Evolutionary conservation across 2,888 invertebrate species (phyloP), one percentile per base, ranked within the genome.

Genomic region (Sinohyriopsis cumingii): DNA sequence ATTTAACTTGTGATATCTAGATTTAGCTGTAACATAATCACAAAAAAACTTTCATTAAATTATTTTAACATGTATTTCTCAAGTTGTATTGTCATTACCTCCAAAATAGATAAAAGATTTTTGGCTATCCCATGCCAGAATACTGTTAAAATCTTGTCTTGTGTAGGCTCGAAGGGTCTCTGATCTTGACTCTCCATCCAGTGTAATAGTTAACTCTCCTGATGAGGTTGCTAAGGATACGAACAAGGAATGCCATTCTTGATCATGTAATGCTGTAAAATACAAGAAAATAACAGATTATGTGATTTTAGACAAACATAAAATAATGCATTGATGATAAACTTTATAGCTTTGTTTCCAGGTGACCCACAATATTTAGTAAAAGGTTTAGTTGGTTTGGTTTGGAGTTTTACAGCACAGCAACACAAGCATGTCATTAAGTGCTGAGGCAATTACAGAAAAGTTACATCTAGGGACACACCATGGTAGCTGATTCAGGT

Each of bases 181-280:
- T 59, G 74, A 73, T 69, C 71, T 65, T 59, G 72, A 66, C 33
- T 73, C 63, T 22, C 74, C 69, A 70, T 86, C 84, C 54, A 86
- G 54, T n/a, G 73, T 72, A 9, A 84, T 74, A 53, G 68, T 77
- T 73, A 86, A 64, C 68, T 82, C 75, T 60, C 83, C 83, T 67
- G 76, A 73, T 54, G 71, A 68, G 9, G 80, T 71, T 68, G 84
- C 79, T 45, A 86, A 67, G 24, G 69, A 70, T 59, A 84, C 62
- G 54, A 81, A 76, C 67, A 86, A 69, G 12, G 61, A 45, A 72
- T 86, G 86, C 86, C 86, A 86, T 56, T 75, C 67, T 71, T 86
- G 82, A 77, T 85, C 82, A 73, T 85, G 81, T 66, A 85, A 77
- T 19, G 81, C 85, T 86, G 79, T 62, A 80, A 77, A 55, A 57